Evolutionary conservation across 1,140 invertebrate genomes (phyloP).

Genomic region (Tetramorium parvispinum): DNA sequence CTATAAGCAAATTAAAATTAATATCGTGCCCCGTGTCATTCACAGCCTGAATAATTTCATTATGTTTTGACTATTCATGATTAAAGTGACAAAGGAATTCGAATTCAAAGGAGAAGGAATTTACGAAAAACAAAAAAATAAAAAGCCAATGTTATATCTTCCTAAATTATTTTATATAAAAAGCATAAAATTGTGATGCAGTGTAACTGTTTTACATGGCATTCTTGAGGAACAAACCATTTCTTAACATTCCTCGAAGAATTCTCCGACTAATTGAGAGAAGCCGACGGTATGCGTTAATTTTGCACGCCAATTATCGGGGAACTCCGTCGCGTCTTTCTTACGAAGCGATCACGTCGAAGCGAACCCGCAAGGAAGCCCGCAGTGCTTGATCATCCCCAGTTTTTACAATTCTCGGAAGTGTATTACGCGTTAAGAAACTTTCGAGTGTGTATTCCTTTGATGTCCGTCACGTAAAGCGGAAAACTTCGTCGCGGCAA

Average conservation of each 20-base stretch:
- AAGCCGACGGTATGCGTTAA: neutral
- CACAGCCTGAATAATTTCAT: neutral
- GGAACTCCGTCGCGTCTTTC: neutral
- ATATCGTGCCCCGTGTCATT: neutral
- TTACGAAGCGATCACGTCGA: neutral
- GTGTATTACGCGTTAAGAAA: neutral
- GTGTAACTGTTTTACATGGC: too few relatives aligned
- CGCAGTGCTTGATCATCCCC: neutral
- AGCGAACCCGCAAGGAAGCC: neutral
- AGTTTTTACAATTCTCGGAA: conserved; percentile 5
- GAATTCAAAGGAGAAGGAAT: neutral
- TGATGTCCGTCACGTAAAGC: neutral
- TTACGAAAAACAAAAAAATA: neutral
- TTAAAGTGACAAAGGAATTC: neutral
- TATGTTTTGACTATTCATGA: neutral
- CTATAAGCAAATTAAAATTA: conserved; percentile 36
- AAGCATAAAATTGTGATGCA: neutral
- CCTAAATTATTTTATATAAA: neutral
- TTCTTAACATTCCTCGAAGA: conserved; percentile 6
- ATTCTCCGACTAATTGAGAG: neutral
- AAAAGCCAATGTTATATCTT: neutral
- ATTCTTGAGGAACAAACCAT: neutral
- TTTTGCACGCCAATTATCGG: neutral
- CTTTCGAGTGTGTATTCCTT: neutral
- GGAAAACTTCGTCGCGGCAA: neutral